Evolutionary conservation across 2,797 vertebrate species (phyloP).

Genomic region (Thamnophis elegans): DNA sequence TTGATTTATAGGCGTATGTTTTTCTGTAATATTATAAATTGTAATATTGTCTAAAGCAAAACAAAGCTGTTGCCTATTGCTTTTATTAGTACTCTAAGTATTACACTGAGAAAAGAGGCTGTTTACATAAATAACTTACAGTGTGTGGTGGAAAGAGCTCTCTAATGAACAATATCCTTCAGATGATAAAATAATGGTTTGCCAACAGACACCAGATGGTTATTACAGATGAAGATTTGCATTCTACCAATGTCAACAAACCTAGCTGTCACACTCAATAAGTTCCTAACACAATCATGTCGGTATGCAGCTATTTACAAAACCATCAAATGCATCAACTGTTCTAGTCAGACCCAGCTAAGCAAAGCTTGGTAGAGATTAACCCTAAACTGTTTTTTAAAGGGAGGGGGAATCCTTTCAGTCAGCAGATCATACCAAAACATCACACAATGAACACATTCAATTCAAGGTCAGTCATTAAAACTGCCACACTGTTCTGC

Average conservation of each 20-base stretch:
- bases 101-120: background rate
- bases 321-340: background rate
- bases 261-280: slow-evolving; percentile 38
- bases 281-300: slow-evolving; percentile 19
- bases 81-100: slow-evolving; percentile 6
- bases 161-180: slow-evolving; percentile 23
- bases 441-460: background rate
- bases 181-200: slow-evolving; percentile 35
- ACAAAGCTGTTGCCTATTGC: background rate
- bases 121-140: slow-evolving; percentile 14
- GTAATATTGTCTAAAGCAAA: slow-evolving; percentile 1
- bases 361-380: background rate
- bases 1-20: background rate
- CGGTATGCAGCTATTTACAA: background rate
- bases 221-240: slow-evolving; percentile 50
- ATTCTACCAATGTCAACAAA: slow-evolving; percentile 43
- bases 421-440: background rate
- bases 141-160: slow-evolving; percentile 35
- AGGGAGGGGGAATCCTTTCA: background rate
- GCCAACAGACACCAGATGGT: slow-evolving; percentile 57
- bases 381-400: background rate
- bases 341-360: background rate
- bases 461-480: background rate
- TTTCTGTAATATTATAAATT: background rate
- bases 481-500: background rate